Conservation (phyloP, 2,113 vertebrate genomes). For the Rhodinocichla rosea region DNA sequence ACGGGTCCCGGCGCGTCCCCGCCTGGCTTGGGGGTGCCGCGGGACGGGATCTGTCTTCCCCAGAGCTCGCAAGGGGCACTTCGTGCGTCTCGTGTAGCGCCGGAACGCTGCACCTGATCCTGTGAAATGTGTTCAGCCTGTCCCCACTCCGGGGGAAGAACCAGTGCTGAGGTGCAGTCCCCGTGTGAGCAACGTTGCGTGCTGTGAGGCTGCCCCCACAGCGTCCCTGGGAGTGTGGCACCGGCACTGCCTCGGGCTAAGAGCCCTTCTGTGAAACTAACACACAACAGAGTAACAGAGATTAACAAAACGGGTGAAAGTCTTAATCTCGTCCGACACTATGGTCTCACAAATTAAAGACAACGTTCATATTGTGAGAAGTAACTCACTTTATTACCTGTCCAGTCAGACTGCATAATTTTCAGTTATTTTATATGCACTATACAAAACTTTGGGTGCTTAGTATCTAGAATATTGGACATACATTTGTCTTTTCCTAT, state of each 20-base stretch:
- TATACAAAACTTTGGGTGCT: neutral
- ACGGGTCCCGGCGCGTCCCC: neutral
- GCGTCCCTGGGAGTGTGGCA: fast-evolving
- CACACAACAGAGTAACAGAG: too few relatives aligned
- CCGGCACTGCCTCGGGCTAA: fast-evolving
- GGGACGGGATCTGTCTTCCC: fast-evolving
- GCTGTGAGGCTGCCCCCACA: fast-evolving
- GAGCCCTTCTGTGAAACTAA: neutral
- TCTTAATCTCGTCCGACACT: neutral
- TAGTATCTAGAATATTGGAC: neutral
- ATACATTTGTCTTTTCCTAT: neutral
- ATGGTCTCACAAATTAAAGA: neutral
- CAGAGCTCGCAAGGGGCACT: neutral
- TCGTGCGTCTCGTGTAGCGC: fast-evolving
- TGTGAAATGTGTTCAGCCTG: fast-evolving
- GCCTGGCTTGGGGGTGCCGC: neutral
- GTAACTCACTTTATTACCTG: neutral
- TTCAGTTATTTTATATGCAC: neutral
- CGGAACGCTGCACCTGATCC: fast-evolving
- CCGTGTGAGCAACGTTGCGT: fast-evolving
- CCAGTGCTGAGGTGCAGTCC: too few relatives aligned
- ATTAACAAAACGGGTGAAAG: neutral
- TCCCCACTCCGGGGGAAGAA: fast-evolving
- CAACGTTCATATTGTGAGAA: neutral
- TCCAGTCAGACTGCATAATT: neutral